Percentiles rank a stretch among this genome's conserved stretches.
Conservation (phyloP, 2,113 vertebrate genomes). For the Hyperopisus bebe region DNA sequence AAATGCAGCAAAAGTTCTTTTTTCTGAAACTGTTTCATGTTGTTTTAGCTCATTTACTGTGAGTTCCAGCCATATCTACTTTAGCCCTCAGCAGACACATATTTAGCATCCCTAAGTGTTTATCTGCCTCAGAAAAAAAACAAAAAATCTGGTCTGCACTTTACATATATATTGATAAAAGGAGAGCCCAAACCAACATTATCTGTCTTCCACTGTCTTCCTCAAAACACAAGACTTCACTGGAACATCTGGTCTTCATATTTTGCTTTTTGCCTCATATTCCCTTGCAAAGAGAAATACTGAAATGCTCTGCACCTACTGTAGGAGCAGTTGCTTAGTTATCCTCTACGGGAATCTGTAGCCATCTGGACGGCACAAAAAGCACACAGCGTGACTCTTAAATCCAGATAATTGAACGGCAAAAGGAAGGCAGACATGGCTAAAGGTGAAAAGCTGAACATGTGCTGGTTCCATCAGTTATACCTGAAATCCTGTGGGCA, state of each 20-base stretch:
- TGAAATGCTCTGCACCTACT: not conserved
- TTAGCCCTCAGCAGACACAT: not conserved
- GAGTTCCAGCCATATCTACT: not conserved
- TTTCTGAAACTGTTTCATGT: not conserved
- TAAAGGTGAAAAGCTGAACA: not conserved
- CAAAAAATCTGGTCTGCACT: not conserved
- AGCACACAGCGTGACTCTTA: not conserved
- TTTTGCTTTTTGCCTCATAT: not conserved
- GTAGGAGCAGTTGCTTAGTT: not conserved
- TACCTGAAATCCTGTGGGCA: not conserved
- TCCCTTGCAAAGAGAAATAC: not conserved
- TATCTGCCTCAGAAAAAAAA: not conserved
- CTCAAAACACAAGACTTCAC: not conserved
- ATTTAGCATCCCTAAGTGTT: not conserved
- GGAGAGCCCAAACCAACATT: not conserved
- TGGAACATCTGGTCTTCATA: not conserved
- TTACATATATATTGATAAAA: not conserved
- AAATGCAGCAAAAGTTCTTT: not conserved
- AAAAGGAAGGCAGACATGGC: not conserved
- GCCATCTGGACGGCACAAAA: not conserved
- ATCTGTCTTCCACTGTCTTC: not conserved
- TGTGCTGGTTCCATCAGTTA: not conserved
- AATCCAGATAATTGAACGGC: not conserved
- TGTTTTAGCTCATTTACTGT: not conserved
- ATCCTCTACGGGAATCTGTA: not conserved